Evolutionary conservation across 2,888 invertebrate genomes (phyloP).

Genomic region (Volucella inanis): DNA sequence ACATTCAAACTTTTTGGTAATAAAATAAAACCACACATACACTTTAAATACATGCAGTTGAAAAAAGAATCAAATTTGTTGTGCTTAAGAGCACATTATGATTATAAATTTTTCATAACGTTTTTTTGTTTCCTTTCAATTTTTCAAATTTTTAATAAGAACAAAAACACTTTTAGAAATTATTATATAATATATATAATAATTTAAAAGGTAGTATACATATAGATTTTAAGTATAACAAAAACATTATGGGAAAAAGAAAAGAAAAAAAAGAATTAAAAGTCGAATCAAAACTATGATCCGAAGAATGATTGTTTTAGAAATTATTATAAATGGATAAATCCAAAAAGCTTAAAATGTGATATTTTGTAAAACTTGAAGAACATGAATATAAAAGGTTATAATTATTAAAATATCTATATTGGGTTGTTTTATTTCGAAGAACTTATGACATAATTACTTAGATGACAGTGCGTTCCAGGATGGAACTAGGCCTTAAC

Average conservation of each 20-base stretch:
- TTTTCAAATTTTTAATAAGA: slow-evolving; percentile 23
- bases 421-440: slow-evolving; percentile 46
- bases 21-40: slow-evolving; percentile 76
- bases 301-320: slow-evolving; percentile 74
- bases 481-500: background rate
- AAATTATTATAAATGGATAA: slow-evolving; percentile 77
- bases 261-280: slow-evolving; percentile 33
- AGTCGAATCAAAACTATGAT: slow-evolving; percentile 48
- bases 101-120: slow-evolving; percentile 42
- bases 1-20: slow-evolving; percentile 78
- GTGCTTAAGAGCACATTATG: slow-evolving; percentile 55
- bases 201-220: slow-evolving; percentile 40
- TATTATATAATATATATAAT: slow-evolving; percentile 33
- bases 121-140: slow-evolving; percentile 32
- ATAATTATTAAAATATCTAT: slow-evolving; percentile 74
- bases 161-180: slow-evolving; percentile 35
- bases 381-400: slow-evolving; percentile 76
- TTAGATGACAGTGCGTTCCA: background rate
- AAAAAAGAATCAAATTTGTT: slow-evolving; percentile 53
- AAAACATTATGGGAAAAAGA: slow-evolving; percentile 35
- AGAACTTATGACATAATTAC: background rate
- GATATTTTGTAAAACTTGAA: slow-evolving; percentile 83
- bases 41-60: slow-evolving; percentile 67
- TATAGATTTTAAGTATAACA: slow-evolving; percentile 36
- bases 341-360: slow-evolving; percentile 83